These are phyloP conservation scores for Ochropleura plecta DNA, from an alignment of 2,888 invertebrate species.

Conservation along the genomic window DNA sequence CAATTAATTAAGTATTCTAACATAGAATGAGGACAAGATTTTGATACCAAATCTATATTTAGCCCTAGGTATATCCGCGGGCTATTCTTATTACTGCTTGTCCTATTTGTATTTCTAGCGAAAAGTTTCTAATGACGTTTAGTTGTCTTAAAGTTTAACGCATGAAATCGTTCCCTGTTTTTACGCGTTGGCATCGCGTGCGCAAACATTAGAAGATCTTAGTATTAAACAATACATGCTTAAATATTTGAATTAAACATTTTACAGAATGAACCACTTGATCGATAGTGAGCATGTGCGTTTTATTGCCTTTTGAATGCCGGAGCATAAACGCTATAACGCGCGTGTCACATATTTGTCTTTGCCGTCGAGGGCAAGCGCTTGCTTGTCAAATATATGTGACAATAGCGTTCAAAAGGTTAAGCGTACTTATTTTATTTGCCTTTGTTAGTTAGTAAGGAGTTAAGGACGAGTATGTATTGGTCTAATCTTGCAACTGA, in stretches of 20 bases:
- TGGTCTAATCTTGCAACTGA: no score
- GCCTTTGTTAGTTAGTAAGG: no score
- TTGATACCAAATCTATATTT: not conserved
- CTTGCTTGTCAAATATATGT: no score
- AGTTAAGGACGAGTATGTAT: no score
- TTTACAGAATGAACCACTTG: conserved; percentile 46
- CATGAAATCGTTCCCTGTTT: conserved; percentile 70
- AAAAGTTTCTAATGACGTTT: not conserved
- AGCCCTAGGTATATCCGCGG: not conserved
- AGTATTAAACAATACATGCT: conserved; percentile 59
- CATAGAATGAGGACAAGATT: not conserved
- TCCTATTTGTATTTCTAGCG: not conserved
- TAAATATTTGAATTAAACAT: conserved; percentile 64
- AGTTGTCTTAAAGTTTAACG: conserved; percentile 50
- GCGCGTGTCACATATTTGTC: no score
- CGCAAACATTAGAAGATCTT: conserved; percentile 54
- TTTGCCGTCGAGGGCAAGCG: no score
- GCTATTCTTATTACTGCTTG: not conserved
- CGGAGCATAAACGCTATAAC: no score
- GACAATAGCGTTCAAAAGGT: no score
- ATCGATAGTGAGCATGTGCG: conserved; percentile 56
- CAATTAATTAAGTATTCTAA: no score
- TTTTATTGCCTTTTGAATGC: conserved; percentile 38
- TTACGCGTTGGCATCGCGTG: conserved; percentile 61
- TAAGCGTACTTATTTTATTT: no score